Evolutionary conservation across 2,113 vertebrate genomes (phyloP).

Genomic region (Leptobrachium ailaonicum): DNA sequence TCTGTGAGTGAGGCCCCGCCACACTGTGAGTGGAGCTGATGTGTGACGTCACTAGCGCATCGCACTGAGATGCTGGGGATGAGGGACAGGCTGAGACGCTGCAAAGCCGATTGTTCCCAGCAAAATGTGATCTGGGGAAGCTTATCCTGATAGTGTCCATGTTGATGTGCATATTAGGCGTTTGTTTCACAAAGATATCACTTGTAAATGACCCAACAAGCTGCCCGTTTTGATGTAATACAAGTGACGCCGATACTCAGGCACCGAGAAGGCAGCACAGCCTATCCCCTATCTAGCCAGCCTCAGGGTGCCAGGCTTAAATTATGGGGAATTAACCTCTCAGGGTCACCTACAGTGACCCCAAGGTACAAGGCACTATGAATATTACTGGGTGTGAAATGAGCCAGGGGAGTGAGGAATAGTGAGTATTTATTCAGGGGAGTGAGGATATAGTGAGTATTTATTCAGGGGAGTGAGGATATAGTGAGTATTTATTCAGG

Average conservation of each 20-base stretch:
- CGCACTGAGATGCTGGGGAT: neutral
- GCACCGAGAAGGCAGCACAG: neutral
- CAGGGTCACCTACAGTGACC: too few relatives aligned
- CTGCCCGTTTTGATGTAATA: slow-evolving; percentile 9
- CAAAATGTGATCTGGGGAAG: slow-evolving; percentile 14
- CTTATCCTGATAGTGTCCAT: slow-evolving; percentile 8
- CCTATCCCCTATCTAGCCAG: neutral
- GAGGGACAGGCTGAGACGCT: neutral
- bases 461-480: too few relatives aligned
- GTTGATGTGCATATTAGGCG: slow-evolving; percentile 29
- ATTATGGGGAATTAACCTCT: too few relatives aligned
- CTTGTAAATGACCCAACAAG: slow-evolving; percentile 14
- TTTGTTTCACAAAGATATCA: slow-evolving; percentile 28
- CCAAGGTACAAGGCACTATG: too few relatives aligned
- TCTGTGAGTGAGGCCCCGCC: neutral
- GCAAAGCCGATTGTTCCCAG: slow-evolving; percentile 3
- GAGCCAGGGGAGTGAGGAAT: too few relatives aligned
- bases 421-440: too few relatives aligned
- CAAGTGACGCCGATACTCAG: neutral
- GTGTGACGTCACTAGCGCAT: slow-evolving; percentile 40
- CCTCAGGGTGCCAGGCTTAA: too few relatives aligned
- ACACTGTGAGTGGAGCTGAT: neutral
- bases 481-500: too few relatives aligned
- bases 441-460: too few relatives aligned
- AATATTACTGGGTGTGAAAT: too few relatives aligned